Conservation (phyloP, 1,140 invertebrate species). For the Augochlora pura region DNA sequence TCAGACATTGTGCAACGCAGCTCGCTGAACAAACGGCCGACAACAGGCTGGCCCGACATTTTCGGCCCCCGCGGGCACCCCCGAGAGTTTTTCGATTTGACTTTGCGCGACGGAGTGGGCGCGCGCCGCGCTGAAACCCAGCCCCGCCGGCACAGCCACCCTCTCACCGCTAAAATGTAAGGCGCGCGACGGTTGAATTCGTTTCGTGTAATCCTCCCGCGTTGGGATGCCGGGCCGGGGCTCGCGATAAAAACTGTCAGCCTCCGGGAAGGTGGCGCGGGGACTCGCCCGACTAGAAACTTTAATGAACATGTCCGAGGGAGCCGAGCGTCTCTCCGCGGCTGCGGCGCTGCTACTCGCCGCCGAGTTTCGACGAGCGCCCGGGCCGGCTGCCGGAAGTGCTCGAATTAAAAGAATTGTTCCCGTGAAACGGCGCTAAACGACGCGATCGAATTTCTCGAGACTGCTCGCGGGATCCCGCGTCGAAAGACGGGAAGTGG, state of each 20-base stretch:
- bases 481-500: neutral
- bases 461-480: neutral
- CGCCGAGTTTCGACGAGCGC: no score
- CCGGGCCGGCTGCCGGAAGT: neutral
- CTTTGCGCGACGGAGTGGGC: neutral
- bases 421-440: neutral
- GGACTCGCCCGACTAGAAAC: neutral
- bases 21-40: neutral
- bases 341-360: no score
- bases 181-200: conserved; percentile 5
- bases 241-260: conserved; percentile 5
- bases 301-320: neutral
- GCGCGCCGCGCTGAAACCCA: conserved; percentile 11
- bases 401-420: neutral
- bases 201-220: neutral
- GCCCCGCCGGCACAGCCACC: no score
- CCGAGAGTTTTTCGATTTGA: neutral
- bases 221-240: neutral
- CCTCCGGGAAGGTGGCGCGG: no score
- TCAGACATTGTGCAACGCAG: no score
- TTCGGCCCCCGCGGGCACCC: neutral
- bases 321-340: neutral
- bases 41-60: neutral
- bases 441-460: neutral
- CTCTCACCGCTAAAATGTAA: neutral